Evolutionary conservation across 2,888 invertebrate species (phyloP), one percentile per base, ranked within the genome.

Genomic region (Oasisia sp.): DNA sequence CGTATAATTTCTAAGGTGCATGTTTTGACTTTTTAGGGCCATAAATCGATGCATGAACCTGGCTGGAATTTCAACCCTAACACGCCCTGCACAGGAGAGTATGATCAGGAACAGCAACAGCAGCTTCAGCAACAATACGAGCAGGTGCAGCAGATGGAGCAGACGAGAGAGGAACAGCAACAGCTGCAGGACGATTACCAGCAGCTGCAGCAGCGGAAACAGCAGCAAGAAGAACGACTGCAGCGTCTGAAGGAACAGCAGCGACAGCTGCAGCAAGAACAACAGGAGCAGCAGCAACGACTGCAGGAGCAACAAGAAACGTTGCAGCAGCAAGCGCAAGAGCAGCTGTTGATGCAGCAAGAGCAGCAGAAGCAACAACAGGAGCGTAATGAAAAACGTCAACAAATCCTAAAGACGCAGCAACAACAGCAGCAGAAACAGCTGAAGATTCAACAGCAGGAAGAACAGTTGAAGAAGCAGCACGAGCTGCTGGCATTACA

Each of bases 41-140:
- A 74, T 0, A 74, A 74, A 74, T 74, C 74, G 7, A 3, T 74
- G 27, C 27, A 74, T 19, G 44, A 50, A 45, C 32, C 91, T 14
- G 91, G 91, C 12, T 91, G 91, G 91, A 91, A 91, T 45, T 91
- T 91, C 91, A 91, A 91, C 50, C 91, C 91, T 5, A 91, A 91
- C 32, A 50, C 91, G 7, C 91, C 91, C 11, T 91, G 56, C 32
- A 91, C 74, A 19, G n/a, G 74, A 19, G 74, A 74, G 74, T n/a
- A 74, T n/a, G 27, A 74, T 0, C 74, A 74, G 2, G 74, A 74
- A 27, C 74, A 74, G 74, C 74, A 74, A 74, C 74, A 74, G 7
- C 74, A 74, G 74, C 74, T 74, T 7, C 74, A 74, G 74, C 19
- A 74, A 27, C 74, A 74, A n/a, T 74, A 74, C 74, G 74, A 74